Conservation (phyloP, 2,888 invertebrate species). For the Sinotaia quadrata region DNA sequence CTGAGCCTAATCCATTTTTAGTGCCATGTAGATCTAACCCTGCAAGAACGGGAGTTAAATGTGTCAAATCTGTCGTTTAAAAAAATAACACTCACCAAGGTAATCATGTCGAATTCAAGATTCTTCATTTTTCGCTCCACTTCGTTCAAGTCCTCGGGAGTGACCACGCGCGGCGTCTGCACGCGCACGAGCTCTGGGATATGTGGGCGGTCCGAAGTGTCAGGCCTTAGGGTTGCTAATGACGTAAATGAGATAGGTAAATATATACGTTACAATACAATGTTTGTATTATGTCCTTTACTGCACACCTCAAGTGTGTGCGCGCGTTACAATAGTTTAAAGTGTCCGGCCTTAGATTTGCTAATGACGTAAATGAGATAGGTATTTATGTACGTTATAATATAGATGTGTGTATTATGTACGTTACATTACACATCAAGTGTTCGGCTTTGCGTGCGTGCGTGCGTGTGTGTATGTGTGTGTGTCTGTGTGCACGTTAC, state of each 20-base stretch:
- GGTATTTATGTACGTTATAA: background rate
- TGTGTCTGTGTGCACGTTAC: too few relatives aligned
- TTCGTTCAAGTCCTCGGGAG: slow-evolving; percentile 48
- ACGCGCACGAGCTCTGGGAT: slow-evolving; percentile 25
- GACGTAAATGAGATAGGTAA: background rate
- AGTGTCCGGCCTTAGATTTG: background rate
- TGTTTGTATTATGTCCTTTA: too few relatives aligned
- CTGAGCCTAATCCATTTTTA: too few relatives aligned
- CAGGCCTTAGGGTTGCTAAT: background rate
- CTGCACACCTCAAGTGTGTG: too few relatives aligned
- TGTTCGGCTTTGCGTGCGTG: too few relatives aligned
- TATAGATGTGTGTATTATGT: too few relatives aligned
- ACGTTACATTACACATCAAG: too few relatives aligned
- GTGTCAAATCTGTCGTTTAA: too few relatives aligned
- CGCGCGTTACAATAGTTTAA: too few relatives aligned
- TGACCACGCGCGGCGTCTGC: slow-evolving; percentile 46
- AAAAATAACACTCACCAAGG: slow-evolving; percentile 55
- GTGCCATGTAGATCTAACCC: too few relatives aligned
- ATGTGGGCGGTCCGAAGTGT: slow-evolving; percentile 17
- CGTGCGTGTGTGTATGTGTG: too few relatives aligned
- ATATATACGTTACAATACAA: background rate
- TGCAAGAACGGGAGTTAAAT: too few relatives aligned
- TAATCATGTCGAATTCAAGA: slow-evolving; percentile 63
- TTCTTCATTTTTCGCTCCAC: slow-evolving; percentile 45
- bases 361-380: background rate